Evolutionary conservation across 2,888 invertebrate genomes (phyloP), one percentile per base, ranked within the genome.

Genomic region (Cantharis rustica): DNA sequence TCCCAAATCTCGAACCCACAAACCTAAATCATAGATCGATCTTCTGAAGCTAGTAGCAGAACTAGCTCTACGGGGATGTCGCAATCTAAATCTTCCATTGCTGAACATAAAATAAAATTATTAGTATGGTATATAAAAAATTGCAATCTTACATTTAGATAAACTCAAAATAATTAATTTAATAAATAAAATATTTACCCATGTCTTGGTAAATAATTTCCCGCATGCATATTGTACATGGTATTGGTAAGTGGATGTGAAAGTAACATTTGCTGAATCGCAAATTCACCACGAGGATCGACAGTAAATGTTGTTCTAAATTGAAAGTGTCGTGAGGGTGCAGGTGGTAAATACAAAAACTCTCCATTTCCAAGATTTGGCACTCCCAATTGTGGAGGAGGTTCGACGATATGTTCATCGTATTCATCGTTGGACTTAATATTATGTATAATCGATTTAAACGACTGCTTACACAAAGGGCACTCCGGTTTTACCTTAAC

Each of bases 361-460:
- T 83, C 82, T 71, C 86, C 85, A 80, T 83, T 83, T 31, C 82
- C 83, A 68, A 84, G 79, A 75, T 83, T 77, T 72, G 83, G 82
- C 31, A 84, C 84, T 27, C 84, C 84, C 23, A 81, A 85, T 23
- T 86, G 83, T 11, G 82, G 77, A 47, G 82, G 82, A 9, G 84
- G 83, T 81, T 87, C 87, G 13, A 89, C 85, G 74, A 91, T 88
- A 86, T 97, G 96, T 85, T 96, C 94, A 83, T 98, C 97, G 88
- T 96, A 98, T 83, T 96, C 95, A 80, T 93, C 92, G 86, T 94
- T 94, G 0, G 96, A 95, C 81, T 94, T 92, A 3, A 98, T 95
- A 91, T 96, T 97, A 88, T 98, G 96, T 78, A 98, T 95, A 75
- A 98, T 98, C 9, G 95, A 94, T 83, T 93, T 95, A 87, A 98